These are phyloP conservation scores for Ceratina australensis DNA, from an alignment of 1,140 invertebrate genomes.

Conservation along the genomic window DNA sequence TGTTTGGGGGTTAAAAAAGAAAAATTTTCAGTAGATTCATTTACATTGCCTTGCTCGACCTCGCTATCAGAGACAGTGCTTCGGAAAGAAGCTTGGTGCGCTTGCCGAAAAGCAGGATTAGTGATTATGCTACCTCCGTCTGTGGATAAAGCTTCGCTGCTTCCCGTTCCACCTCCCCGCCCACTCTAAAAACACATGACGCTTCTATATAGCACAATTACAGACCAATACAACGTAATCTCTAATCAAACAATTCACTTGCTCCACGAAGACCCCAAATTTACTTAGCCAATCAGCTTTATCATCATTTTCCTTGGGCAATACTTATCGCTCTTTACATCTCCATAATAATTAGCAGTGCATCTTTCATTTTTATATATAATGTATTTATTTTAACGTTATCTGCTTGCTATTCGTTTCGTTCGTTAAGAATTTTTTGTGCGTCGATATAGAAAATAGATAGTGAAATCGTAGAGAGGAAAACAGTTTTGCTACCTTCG, in stretches of 20 bases:
- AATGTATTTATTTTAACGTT: neutral
- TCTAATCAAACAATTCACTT: neutral
- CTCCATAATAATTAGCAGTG: neutral
- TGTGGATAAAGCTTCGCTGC: slow-evolving; percentile 79
- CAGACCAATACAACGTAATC: slow-evolving; percentile 1
- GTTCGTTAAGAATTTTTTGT: no score
- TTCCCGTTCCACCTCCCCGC: slow-evolving; percentile 82
- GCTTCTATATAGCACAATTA: slow-evolving; percentile 45
- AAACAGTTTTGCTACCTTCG: slow-evolving; percentile 10
- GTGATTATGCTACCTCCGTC: slow-evolving; percentile 90
- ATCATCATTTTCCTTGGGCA: slow-evolving; percentile 18
- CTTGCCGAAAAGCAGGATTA: slow-evolving; percentile 84
- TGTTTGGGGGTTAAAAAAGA: neutral
- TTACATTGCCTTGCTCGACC: slow-evolving; percentile 92
- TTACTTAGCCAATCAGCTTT: neutral
- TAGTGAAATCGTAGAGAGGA: neutral
- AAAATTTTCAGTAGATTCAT: slow-evolving; percentile 72
- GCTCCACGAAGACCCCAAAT: neutral
- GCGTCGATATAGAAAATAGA: neutral
- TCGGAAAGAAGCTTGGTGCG: slow-evolving; percentile 85
- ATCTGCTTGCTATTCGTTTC: no score
- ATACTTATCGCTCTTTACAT: slow-evolving; percentile 5
- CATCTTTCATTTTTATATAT: no score
- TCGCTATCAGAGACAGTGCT: slow-evolving; percentile 96
- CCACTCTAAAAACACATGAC: slow-evolving; percentile 67